Conservation (phyloP, 2,888 invertebrate genomes). For the Spatulosminthurus flaviceps region DNA sequence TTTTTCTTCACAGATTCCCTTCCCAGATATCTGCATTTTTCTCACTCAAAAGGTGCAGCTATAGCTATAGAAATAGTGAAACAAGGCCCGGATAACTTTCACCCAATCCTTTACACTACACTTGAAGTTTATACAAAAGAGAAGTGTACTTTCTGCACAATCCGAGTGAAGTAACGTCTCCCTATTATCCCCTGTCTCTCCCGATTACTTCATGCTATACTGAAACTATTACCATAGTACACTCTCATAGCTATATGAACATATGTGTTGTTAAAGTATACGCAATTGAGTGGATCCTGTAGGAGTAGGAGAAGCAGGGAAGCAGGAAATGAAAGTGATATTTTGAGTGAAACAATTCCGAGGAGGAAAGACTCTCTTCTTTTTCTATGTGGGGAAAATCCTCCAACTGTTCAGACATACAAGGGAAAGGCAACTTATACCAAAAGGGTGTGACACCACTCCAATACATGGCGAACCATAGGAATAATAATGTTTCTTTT, state of each 20-base stretch:
- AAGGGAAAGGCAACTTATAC: constrained; percentile 34
- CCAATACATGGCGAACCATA: not conserved
- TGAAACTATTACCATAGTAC: no score
- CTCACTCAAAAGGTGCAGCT: no score
- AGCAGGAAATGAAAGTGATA: constrained; percentile 61
- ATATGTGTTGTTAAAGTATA: not conserved
- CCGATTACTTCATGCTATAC: no score
- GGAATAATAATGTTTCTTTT: constrained; percentile 22
- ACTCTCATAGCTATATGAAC: no score
- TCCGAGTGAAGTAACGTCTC: no score
- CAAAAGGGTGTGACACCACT: constrained; percentile 32
- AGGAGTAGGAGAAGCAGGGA: constrained; percentile 6
- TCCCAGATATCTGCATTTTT: not conserved
- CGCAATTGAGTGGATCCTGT: constrained; percentile 6
- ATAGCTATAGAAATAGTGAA: no score
- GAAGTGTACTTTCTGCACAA: no score
- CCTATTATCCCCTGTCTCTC: no score
- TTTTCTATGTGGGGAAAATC: not conserved
- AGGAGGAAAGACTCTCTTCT: constrained; percentile 46
- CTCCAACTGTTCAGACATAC: not conserved
- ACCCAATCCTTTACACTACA: no score
- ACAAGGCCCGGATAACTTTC: no score
- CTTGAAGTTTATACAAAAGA: no score
- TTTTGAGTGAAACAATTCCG: constrained; percentile 63
- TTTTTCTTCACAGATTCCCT: constrained; percentile 5